These are phyloP conservation scores for Apamea sordens DNA, from an alignment of 2,888 invertebrate genomes.

Conservation along the genomic window DNA sequence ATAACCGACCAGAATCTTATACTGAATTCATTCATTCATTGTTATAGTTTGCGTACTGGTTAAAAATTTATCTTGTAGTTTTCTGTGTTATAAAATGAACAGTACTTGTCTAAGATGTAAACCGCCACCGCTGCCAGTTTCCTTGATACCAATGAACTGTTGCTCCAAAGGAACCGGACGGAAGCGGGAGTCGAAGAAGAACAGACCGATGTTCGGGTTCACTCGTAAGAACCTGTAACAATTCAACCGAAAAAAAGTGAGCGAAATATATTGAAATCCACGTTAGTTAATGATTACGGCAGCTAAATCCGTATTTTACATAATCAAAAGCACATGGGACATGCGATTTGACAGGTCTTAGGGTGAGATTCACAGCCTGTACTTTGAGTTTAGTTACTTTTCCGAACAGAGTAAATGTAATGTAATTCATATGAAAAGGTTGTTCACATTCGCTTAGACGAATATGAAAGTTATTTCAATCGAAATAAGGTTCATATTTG, in stretches of 20 bases:
- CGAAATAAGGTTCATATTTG: no score
- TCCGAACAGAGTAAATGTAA: no score
- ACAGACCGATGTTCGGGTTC: constrained; percentile 97
- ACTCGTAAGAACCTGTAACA: constrained; percentile 95
- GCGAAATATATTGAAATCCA: background rate
- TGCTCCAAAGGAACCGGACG: constrained; percentile 98
- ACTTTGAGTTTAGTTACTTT: no score
- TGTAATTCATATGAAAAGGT: background rate
- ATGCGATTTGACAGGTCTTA: no score
- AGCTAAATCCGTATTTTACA: background rate
- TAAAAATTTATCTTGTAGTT: background rate
- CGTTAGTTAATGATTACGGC: background rate
- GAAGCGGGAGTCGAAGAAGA: constrained; percentile 98
- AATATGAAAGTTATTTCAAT: no score
- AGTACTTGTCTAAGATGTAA: constrained; percentile 84
- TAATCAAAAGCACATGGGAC: no score
- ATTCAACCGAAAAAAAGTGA: constrained; percentile 25
- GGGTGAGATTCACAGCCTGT: no score
- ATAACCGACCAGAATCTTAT: no score
- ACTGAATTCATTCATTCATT: no score
- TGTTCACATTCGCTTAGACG: background rate
- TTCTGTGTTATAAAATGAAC: background rate
- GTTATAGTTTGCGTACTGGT: no score
- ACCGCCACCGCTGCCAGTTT: constrained; percentile 86
- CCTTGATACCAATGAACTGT: constrained; percentile 96